Evolutionary conservation across 2,113 vertebrate species (phyloP).

Genomic region (Leptocoma aspasia): DNA sequence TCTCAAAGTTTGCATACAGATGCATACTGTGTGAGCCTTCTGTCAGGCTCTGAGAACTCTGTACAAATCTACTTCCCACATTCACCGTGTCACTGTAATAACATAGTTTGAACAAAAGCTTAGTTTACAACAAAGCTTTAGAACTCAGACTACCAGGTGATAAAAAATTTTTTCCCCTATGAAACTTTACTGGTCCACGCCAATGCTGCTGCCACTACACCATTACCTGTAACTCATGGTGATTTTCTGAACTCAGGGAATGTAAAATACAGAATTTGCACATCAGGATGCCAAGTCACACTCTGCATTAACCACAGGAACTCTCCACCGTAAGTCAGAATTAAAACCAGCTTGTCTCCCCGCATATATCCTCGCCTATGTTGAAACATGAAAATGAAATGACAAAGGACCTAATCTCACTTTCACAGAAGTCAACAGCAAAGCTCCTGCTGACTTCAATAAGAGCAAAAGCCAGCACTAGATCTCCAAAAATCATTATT

Average conservation of each 20-base stretch:
- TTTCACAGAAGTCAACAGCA: not conserved
- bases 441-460: not conserved
- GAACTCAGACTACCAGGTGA: not conserved
- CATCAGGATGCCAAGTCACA: not conserved
- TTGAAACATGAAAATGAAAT: not conserved
- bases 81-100: not conserved
- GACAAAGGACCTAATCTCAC: not conserved
- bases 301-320: not conserved
- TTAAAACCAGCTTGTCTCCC: not conserved
- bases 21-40: not conserved
- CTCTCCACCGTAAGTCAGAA: not conserved
- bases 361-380: not conserved
- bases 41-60: not conserved
- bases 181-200: not conserved
- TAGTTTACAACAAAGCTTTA: not conserved
- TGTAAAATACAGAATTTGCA: not conserved
- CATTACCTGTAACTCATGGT: not conserved
- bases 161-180: not conserved
- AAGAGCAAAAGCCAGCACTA: not conserved
- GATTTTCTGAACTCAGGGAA: not conserved
- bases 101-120: not conserved
- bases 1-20: not conserved
- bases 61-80: not conserved
- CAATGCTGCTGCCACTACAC: not conserved
- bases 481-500: not conserved